These are phyloP conservation scores for Pantherophis alleghaniensis DNA, from an alignment of 2,797 vertebrate species.

Conservation along the genomic window DNA sequence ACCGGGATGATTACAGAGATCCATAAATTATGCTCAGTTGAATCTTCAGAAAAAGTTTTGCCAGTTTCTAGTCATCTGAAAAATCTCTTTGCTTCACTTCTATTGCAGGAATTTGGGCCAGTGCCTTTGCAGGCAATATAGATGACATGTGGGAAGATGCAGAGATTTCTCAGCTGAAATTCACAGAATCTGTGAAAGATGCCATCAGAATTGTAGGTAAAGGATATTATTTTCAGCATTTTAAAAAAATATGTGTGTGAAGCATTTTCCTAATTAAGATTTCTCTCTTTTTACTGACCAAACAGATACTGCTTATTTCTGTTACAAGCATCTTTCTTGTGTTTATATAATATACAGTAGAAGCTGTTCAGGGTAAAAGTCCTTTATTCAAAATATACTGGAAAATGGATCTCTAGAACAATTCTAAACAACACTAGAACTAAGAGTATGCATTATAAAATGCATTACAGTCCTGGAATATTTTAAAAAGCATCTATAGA, in stretches of 20 bases:
- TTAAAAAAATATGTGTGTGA: not conserved
- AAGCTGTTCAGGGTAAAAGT: not conserved
- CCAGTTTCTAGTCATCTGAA: not conserved
- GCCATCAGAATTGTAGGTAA: conserved; percentile 55
- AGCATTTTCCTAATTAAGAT: not conserved
- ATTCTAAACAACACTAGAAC: not conserved
- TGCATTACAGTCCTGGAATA: not conserved
- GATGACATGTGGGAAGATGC: conserved; percentile 64
- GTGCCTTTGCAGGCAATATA: conserved; percentile 68
- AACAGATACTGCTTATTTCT: not conserved
- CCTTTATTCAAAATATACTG: not conserved
- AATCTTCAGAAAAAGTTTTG: no score
- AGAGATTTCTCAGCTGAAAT: conserved; percentile 20
- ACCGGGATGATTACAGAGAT: not conserved
- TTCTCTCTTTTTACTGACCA: not conserved
- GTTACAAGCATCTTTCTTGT: not conserved
- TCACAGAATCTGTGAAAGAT: conserved; percentile 41
- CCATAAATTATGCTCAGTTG: not conserved
- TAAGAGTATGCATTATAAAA: not conserved
- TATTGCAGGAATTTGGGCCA: conserved; percentile 66
- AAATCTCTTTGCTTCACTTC: not conserved
- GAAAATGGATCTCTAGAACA: not conserved
- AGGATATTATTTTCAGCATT: not conserved
- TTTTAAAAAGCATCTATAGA: not conserved
- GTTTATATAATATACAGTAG: not conserved